These are phyloP conservation scores for Drosophila ambigua DNA, from an alignment of 1,140 invertebrate genomes.

Conservation along the genomic window DNA sequence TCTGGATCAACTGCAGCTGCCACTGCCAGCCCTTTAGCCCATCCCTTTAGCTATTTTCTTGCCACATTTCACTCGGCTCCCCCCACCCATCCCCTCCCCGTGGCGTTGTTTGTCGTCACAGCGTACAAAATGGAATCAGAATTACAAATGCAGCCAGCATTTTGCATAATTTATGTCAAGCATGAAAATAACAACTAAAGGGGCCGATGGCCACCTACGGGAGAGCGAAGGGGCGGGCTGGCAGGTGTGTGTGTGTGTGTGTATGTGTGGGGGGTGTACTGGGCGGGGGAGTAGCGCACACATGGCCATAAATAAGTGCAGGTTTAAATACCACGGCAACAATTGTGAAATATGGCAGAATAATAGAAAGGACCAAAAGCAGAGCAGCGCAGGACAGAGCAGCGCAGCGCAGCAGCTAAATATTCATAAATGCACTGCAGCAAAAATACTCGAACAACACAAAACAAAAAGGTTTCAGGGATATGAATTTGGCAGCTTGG, in stretches of 20 bases:
- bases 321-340: slow-evolving; percentile 81
- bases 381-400: slow-evolving; percentile 18
- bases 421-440: slow-evolving; percentile 42
- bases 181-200: slow-evolving; percentile 70
- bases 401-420: slow-evolving; percentile 29
- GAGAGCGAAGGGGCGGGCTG: no score
- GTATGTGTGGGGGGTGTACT: no score
- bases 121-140: slow-evolving; percentile 65
- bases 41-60: no score
- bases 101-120: slow-evolving; percentile 22
- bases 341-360: slow-evolving; percentile 81
- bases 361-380: slow-evolving; percentile 74
- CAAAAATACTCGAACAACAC: background rate
- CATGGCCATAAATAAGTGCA: slow-evolving; percentile 79
- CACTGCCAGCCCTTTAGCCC: no score
- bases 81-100: no score
- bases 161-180: slow-evolving; percentile 82
- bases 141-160: slow-evolving; percentile 79
- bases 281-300: slow-evolving; percentile 20
- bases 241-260: no score
- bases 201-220: slow-evolving; percentile 3
- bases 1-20: no score
- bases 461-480: no score
- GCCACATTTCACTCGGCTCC: no score
- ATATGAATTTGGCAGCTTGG: no score